Evolutionary conservation across 2,113 vertebrate species (phyloP).

Genomic region (Thamnaconus septentrionalis): DNA sequence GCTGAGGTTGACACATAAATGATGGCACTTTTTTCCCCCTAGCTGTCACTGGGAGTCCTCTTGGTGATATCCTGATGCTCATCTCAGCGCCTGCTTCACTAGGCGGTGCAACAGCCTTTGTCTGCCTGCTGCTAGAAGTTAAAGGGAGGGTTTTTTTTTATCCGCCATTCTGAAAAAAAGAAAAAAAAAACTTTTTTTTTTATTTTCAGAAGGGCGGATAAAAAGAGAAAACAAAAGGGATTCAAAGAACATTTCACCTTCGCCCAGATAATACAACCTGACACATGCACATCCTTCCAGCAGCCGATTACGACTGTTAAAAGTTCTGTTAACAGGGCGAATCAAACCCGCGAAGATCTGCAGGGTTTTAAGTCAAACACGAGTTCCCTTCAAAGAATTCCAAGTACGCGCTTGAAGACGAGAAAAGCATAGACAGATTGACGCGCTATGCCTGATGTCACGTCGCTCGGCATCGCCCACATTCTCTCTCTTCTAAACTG

Average conservation of each 20-base stretch:
- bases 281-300: conserved; percentile 1
- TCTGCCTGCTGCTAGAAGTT: conserved; percentile 42
- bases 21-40: conserved; percentile 66
- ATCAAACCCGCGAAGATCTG: background rate
- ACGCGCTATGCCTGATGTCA: conserved; percentile 2
- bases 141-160: conserved; percentile 15
- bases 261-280: conserved; percentile 1
- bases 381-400: background rate
- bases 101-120: conserved; percentile 38
- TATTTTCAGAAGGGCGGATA: background rate
- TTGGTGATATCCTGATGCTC: conserved; percentile 58
- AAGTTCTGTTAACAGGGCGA: background rate
- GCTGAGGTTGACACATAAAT: conserved; percentile 74
- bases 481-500: background rate
- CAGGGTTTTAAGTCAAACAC: conserved; percentile 9
- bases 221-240: background rate
- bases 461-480: background rate
- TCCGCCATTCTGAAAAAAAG: background rate
- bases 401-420: background rate
- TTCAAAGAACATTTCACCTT: background rate
- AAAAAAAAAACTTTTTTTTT: background rate
- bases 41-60: conserved; percentile 62
- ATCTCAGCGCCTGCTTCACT: conserved; percentile 48
- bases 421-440: background rate
- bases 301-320: conserved; percentile 2